phyloP scores from a whole-genome alignment of 2,113 vertebrate species.

The Aegithalos caudatus region DNA sequence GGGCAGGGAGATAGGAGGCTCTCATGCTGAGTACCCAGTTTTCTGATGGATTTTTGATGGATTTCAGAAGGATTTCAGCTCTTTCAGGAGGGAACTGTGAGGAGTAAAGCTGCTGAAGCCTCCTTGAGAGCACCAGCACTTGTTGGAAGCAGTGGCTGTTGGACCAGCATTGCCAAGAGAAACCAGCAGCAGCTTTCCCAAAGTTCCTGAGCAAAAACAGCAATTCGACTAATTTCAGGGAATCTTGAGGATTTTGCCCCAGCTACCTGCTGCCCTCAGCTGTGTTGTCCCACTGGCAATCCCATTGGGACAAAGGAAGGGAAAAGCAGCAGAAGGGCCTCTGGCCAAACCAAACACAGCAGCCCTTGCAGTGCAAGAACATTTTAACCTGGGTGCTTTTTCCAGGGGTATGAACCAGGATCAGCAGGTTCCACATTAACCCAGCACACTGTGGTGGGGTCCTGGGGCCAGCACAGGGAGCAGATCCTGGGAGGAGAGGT shows the following conservation, averaged over 20 bases:
- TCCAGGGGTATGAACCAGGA: not conserved
- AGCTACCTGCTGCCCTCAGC: not conserved
- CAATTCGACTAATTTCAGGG: not conserved
- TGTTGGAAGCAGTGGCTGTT: not conserved
- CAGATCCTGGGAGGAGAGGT: not conserved
- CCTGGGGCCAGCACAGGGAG: not conserved
- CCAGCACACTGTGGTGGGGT: not conserved
- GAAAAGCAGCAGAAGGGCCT: not conserved
- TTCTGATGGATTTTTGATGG: not conserved
- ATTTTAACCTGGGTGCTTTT: not conserved
- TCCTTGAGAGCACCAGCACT: not conserved
- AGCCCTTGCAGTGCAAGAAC: not conserved
- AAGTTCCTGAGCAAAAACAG: fast-evolving
- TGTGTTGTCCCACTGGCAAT: fast-evolving
- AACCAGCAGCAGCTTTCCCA: not conserved
- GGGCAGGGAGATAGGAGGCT: fast-evolving
- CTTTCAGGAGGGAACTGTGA: not conserved
- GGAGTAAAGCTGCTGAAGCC: not conserved
- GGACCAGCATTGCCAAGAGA: not conserved
- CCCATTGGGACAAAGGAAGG: not conserved
- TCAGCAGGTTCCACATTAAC: not conserved
- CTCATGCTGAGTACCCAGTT: not conserved
- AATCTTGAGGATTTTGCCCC: not conserved
- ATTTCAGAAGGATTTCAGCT: not conserved
- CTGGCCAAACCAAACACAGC: not conserved